Evolutionary conservation across 2,797 vertebrate genomes (phyloP), one percentile per base, ranked within the genome.

Genomic region (Leptatherina wallacei): DNA sequence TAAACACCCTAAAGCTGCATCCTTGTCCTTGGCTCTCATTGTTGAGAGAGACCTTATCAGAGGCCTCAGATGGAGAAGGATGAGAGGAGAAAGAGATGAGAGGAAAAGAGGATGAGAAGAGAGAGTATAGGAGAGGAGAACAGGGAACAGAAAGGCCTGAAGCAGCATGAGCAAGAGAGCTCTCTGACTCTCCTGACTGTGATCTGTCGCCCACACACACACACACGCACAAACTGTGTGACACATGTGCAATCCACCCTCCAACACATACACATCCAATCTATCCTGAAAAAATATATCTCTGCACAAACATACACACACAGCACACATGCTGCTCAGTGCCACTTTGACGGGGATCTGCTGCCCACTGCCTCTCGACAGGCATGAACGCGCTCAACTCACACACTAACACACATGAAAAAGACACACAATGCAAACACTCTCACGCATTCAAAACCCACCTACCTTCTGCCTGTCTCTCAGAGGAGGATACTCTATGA

Each of bases 321-420:
- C 69, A 22, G 65, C 18, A 56, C 57, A 47, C 70, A 75, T 7
- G 56, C 52, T 58, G 78, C 68, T 78, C 84, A 64, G 76, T 89
- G 87, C 87, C 90, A 88, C 90, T 91, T 83, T 91, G 91, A 91
- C 91, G 92, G 92, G 70, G 91, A 92, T 91, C 86, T 75, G 69
- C 92, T 89, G 84, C 92, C 93, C 89, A 93, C 93, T 58, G 81
- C 83, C 88, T 92, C 91, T 90, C 90, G 75, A 84, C 86, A 85
- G 78, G 84, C 91, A 89, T 83, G 84, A 86, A 89, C 85, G 73
- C 89, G 82, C 91, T 73, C 76, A 13, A 80, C 85, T 85, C 89
- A 81, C 88, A 85, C 83, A 66, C 80, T 69, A 58, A 81, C 84
- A 81, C 87, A 86, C 81, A 85, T 44, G 69, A 78, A 78, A 49